Conservation (phyloP, 2,888 invertebrate species). For the Fragum whitleyi region DNA sequence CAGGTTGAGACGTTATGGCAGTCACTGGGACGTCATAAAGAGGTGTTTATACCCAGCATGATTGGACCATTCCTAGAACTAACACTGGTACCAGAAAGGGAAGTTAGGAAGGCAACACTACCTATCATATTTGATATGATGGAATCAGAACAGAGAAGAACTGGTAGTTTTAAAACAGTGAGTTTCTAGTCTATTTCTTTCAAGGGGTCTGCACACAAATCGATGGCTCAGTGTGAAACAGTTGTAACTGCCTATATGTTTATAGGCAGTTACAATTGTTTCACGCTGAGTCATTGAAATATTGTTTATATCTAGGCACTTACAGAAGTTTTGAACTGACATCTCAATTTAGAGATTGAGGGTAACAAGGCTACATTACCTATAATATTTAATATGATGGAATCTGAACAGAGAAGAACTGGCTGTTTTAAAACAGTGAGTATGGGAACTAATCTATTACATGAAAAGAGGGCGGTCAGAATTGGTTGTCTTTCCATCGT, state of each 20-base stretch:
- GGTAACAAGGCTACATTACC: conserved; percentile 95
- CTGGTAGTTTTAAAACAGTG: conserved; percentile 93
- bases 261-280: too few relatives aligned
- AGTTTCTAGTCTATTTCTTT: too few relatives aligned
- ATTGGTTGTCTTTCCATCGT: too few relatives aligned
- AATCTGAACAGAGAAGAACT: conserved; percentile 93
- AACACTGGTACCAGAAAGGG: conserved; percentile 94
- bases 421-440: conserved; percentile 92
- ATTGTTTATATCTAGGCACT: too few relatives aligned
- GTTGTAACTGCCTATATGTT: too few relatives aligned
- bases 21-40: conserved; percentile 89
- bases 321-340: too few relatives aligned
- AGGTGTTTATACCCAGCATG: conserved; percentile 95
- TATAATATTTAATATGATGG: conserved; percentile 98
- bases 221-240: too few relatives aligned
- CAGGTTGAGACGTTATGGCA: conserved; percentile 90
- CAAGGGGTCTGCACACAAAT: too few relatives aligned
- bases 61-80: conserved; percentile 97
- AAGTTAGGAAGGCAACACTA: conserved; percentile 94
- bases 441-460: too few relatives aligned
- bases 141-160: conserved; percentile 94
- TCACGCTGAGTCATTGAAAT: too few relatives aligned
- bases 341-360: conserved; percentile 92
- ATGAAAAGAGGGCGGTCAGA: too few relatives aligned
- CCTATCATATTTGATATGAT: conserved; percentile 98